phyloP scores from a whole-genome alignment of 2,797 vertebrate species.

The Hephaestus fuliginosus region DNA sequence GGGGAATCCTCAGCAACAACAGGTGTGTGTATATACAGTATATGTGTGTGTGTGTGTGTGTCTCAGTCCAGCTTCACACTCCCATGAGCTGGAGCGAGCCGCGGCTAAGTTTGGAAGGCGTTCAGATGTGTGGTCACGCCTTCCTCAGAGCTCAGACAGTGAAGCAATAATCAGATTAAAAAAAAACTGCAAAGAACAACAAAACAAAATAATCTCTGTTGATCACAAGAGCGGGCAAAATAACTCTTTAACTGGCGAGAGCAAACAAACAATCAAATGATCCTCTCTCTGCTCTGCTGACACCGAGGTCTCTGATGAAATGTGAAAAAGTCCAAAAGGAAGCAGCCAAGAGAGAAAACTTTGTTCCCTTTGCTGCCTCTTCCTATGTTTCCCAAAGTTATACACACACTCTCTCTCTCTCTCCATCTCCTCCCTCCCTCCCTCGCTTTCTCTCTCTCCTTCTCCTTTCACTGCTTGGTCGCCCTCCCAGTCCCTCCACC shows the following conservation, averaged over 20 bases:
- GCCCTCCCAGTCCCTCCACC: slow-evolving; percentile 59
- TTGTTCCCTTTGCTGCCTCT: slow-evolving; percentile 69
- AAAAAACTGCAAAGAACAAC: slow-evolving; percentile 42
- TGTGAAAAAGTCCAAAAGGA: slow-evolving; percentile 54
- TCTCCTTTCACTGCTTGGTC: slow-evolving; percentile 67
- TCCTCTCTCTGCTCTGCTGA: slow-evolving; percentile 43
- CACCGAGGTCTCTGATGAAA: slow-evolving; percentile 40
- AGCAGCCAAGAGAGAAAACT: slow-evolving; percentile 61
- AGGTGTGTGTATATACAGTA: slow-evolving; percentile 56
- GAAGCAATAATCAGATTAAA: slow-evolving; percentile 50
- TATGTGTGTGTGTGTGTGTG: slow-evolving; percentile 15
- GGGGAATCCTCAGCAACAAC: slow-evolving; percentile 73
- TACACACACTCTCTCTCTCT: slow-evolving; percentile 45
- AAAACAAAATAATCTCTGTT: slow-evolving; percentile 29
- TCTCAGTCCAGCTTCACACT: slow-evolving; percentile 47
- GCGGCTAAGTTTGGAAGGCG: slow-evolving; percentile 46
- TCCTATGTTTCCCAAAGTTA: slow-evolving; percentile 73
- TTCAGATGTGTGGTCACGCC: slow-evolving; percentile 33
- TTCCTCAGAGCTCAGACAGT: slow-evolving; percentile 53
- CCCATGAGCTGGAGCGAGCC: slow-evolving; percentile 26
- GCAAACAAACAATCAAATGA: slow-evolving; percentile 44
- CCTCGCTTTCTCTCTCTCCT: slow-evolving; percentile 41
- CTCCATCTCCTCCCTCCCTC: slow-evolving; percentile 60
- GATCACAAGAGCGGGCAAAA: slow-evolving; percentile 21
- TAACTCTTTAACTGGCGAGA: slow-evolving; percentile 33